phyloP scores from a whole-genome alignment of 1,140 invertebrate species.

The Colletes gigas region DNA sequence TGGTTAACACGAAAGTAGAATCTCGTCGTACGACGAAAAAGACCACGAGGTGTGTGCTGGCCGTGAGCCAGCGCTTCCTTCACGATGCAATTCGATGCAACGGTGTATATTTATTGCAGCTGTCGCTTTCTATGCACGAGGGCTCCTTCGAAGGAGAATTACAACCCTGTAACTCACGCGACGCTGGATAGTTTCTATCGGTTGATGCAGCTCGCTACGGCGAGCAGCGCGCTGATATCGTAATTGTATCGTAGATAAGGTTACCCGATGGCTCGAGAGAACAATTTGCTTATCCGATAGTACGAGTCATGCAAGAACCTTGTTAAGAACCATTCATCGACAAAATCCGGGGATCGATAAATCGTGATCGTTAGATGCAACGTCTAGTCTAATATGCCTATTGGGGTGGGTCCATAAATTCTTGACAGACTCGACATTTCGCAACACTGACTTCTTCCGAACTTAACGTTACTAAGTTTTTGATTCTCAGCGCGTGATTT shows the following conservation, averaged over 20 bases:
- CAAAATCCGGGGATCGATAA: constrained; percentile 2
- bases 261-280: constrained; percentile 35
- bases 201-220: neutral
- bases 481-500: too few relatives aligned
- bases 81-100: constrained; percentile 50
- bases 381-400: neutral
- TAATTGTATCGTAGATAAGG: constrained; percentile 52
- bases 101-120: constrained; percentile 55
- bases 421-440: neutral
- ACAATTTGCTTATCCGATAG: constrained; percentile 35
- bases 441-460: neutral
- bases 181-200: constrained; percentile 54
- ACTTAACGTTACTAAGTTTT: neutral
- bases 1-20: constrained; percentile 5
- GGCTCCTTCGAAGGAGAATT: constrained; percentile 48
- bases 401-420: neutral
- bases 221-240: constrained; percentile 39
- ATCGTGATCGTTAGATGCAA: constrained; percentile 15
- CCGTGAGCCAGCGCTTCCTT: constrained; percentile 29
- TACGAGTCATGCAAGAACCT: constrained; percentile 12
- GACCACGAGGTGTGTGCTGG: constrained; percentile 24
- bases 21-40: constrained; percentile 6
- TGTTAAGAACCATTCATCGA: constrained; percentile 37
- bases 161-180: constrained; percentile 54
- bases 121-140: constrained; percentile 50